A percentile compares a stretch with the other conserved stretches of the same genome.
Conservation (phyloP, 2,113 vertebrate genomes). For the Petaurus breviceps region DNA sequence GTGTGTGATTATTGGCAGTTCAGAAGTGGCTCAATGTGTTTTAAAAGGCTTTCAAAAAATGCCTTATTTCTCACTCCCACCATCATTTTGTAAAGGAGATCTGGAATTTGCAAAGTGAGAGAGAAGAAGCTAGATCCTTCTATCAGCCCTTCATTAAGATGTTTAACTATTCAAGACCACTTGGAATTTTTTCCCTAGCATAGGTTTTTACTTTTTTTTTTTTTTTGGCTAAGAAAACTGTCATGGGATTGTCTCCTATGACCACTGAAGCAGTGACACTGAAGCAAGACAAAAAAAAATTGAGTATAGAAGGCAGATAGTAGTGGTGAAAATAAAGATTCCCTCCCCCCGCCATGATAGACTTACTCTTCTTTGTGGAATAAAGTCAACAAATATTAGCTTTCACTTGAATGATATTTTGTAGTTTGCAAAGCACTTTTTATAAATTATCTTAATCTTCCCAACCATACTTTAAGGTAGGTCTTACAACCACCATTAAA, state of each 20-base stretch:
- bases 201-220: constrained; percentile 47
- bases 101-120: neutral
- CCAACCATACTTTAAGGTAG: neutral
- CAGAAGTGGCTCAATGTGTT: neutral
- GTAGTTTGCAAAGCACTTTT: neutral
- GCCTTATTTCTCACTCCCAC: neutral
- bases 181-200: neutral
- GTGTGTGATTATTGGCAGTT: neutral
- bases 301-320: neutral
- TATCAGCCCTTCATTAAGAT: no score
- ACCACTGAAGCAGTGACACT: neutral
- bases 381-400: neutral
- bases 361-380: neutral
- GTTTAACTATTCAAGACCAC: neutral
- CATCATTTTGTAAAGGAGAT: neutral
- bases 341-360: neutral
- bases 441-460: neutral
- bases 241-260: constrained; percentile 35
- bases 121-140: neutral
- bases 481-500: neutral
- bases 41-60: neutral
- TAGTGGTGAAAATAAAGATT: neutral
- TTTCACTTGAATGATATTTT: neutral
- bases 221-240: neutral
- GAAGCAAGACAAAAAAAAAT: neutral